Evolutionary conservation across 1,140 invertebrate species (phyloP), one percentile per base, ranked within the genome.

Genomic region (Pectinophora gossypiella): DNA sequence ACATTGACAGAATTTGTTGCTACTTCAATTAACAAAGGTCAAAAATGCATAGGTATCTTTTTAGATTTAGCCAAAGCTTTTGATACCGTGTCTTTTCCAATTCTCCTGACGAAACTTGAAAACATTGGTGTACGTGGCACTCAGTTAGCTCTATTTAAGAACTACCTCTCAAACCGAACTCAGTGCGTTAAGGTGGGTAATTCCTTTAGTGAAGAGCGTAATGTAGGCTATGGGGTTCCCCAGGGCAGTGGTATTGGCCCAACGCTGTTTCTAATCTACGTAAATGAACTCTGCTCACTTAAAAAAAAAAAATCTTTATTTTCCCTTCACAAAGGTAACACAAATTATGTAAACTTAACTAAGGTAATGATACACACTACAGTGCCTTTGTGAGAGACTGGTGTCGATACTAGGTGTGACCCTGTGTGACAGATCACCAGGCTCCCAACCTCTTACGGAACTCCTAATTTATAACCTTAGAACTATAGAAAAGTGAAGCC

Each of bases 61-160:
- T 40, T 60, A 9, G 53, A 60, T 38, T 32, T 60, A 3, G 49
- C n/a, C n/a, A n/a, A n/a, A n/a, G n/a, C n/a, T n/a, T n/a, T n/a
- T n/a, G n/a, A n/a, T n/a, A n/a, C n/a, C 43, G 12, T 46, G 40
- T 19, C 27, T 19, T 10, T 52, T n/a, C 55, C 47, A 19, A 20
- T 4, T 2, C 20, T 51, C 7, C 19, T 57, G 4, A 18, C 9
- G 20, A 56, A 51, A 22, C 20, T 56, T 9, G 54, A 56, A 46
- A 51, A 23, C 0, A 35, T 56, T 18, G 54, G 48, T 12, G 22
- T 56, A 13, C 22, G 54, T 22, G 50, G 50, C 7, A 32, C 19
- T 19, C 42, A 19, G 20, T 16, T 45, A 5, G 5, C 12, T 7
- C 20, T 45, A 3, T 21, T 45, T 45, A 2, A 21, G 12, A 20